Percentiles rank a stretch among this genome's conserved stretches.
Conservation (phyloP, 1,140 invertebrate species). For the Argopecten irradians region DNA sequence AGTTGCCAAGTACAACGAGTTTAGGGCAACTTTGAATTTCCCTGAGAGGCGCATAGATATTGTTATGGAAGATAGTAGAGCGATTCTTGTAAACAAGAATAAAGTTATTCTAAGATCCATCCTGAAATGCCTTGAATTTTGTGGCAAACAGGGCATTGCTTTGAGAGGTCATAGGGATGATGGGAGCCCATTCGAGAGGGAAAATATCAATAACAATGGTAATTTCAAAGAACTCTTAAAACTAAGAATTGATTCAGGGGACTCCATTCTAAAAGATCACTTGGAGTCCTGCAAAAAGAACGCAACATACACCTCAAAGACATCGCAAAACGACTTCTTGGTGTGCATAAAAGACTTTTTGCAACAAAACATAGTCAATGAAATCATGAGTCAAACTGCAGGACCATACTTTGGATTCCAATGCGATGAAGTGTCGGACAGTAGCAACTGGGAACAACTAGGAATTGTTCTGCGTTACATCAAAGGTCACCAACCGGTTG, state of each 20-base stretch:
- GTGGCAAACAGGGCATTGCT: constrained; percentile 46
- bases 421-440: constrained; percentile 52
- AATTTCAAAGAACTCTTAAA: constrained; percentile 55
- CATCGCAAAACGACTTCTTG: constrained; percentile 50
- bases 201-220: constrained; percentile 42
- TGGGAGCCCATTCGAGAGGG: neutral
- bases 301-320: constrained; percentile 53
- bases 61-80: neutral
- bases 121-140: constrained; percentile 41
- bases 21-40: neutral
- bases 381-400: constrained; percentile 43
- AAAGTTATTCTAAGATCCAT: constrained; percentile 32
- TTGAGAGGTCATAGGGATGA: constrained; percentile 42
- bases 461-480: constrained; percentile 49
- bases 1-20: constrained; percentile 34
- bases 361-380: constrained; percentile 42
- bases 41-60: constrained; percentile 28
- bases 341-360: constrained; percentile 47
- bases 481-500: constrained; percentile 32
- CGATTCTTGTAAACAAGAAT: neutral
- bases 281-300: constrained; percentile 45
- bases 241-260: constrained; percentile 46
- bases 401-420: constrained; percentile 46
- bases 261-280: constrained; percentile 45
- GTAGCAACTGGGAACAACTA: constrained; percentile 53